Conservation (phyloP, 2,797 vertebrate genomes). For the Pristis pectinata region DNA sequence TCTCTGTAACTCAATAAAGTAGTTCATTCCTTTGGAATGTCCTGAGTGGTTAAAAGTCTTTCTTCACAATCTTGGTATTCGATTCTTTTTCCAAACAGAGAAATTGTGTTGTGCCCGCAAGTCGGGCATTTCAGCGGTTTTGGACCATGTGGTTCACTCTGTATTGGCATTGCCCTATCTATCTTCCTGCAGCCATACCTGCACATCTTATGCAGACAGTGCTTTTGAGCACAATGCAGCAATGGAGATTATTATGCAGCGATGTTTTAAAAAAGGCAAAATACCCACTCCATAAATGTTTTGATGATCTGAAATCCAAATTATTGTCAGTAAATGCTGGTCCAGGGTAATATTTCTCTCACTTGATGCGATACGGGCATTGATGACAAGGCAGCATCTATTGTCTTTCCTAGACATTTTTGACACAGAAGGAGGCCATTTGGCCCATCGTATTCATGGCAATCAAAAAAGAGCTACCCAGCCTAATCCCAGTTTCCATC, state of each 20-base stretch:
- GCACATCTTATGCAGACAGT: neutral
- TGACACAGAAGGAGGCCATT: too few species aligned
- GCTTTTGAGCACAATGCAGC: neutral
- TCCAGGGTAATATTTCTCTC: neutral
- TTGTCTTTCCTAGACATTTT: too few species aligned
- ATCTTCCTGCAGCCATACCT: neutral
- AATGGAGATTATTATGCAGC: neutral
- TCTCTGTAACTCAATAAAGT: neutral
- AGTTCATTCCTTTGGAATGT: neutral
- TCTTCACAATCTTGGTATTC: neutral
- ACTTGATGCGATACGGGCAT: too few species aligned
- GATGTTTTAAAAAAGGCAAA: neutral
- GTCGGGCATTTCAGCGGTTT: neutral
- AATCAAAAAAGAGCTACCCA: too few species aligned
- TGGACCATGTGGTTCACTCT: neutral
- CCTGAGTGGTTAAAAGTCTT: neutral
- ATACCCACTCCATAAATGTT: neutral
- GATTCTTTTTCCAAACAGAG: neutral
- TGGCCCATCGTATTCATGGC: too few species aligned
- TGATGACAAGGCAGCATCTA: too few species aligned
- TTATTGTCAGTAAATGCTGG: neutral
- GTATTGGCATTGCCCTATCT: neutral
- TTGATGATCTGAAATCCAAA: neutral
- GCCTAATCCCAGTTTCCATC: too few species aligned
- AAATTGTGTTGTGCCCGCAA: neutral